Evolutionary conservation across 1,140 invertebrate species (phyloP).

Genomic region (Caenorhabditis tropicalis): DNA sequence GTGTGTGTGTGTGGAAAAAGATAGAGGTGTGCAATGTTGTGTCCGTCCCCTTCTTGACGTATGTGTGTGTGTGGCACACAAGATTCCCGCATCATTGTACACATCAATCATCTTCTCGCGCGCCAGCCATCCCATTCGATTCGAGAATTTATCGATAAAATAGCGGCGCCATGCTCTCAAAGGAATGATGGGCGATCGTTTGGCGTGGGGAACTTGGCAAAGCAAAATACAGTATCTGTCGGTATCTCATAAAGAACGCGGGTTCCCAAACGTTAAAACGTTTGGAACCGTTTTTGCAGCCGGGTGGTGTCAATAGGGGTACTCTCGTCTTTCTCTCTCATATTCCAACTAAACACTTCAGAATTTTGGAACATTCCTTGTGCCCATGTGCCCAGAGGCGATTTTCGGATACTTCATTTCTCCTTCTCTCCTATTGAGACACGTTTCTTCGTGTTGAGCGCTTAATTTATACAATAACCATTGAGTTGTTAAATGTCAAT

Average conservation of each 20-base stretch:
- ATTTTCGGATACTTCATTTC: conserved; percentile 17
- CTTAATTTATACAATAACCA: conserved; percentile 39
- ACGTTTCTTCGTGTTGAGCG: no score
- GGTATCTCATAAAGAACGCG: not conserved
- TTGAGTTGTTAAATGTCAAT: conserved; percentile 30
- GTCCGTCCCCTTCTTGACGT: not conserved
- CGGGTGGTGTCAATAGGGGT: not conserved
- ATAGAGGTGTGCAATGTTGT: not conserved
- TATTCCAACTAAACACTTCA: conserved; percentile 42
- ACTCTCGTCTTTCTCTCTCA: not conserved
- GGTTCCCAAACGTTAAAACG: not conserved
- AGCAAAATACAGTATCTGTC: not conserved
- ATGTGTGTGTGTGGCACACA: not conserved
- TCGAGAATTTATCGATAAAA: not conserved
- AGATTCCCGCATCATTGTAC: conserved; percentile 42
- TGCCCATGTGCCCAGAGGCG: conserved; percentile 12
- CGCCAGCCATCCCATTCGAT: not conserved
- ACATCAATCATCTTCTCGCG: conserved; percentile 36
- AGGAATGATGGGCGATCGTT: no score
- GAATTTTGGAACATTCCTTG: conserved; percentile 36
- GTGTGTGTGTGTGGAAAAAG: not conserved
- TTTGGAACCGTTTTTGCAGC: no score
- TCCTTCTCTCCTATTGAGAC: not conserved
- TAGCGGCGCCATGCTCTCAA: no score
- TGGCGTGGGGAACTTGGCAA: not conserved